Conservation (phyloP, 53 echinoderm and acorn worm species). For the Antedon mediterranea region DNA sequence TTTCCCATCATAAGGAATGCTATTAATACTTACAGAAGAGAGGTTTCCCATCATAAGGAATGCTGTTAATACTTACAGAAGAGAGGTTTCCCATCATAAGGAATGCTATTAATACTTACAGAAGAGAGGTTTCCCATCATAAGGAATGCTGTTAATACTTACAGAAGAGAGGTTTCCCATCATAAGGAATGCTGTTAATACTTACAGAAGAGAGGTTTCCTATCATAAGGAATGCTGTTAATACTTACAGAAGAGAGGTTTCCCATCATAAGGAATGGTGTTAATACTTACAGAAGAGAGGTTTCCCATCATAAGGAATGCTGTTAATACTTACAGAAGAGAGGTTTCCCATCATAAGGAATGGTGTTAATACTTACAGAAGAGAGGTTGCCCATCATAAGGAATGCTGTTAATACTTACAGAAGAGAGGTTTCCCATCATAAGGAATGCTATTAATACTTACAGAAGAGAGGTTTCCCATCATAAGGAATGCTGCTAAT, state of each 20-base stretch:
- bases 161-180: slow-evolving; percentile 99
- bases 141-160: slow-evolving; percentile 88
- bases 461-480: too few species aligned
- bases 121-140: slow-evolving; percentile 99
- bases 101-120: slow-evolving; percentile 86
- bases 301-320: slow-evolving; percentile 99
- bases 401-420: slow-evolving; percentile 90
- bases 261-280: slow-evolving; percentile 99
- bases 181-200: slow-evolving; percentile 95
- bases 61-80: slow-evolving; percentile 79
- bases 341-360: slow-evolving; percentile 99
- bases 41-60: slow-evolving; percentile 99
- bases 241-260: too few species aligned
- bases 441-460: slow-evolving; percentile 91
- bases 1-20: slow-evolving; percentile 99
- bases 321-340: too few species aligned
- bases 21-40: too few species aligned
- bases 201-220: too few species aligned
- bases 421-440: slow-evolving; percentile 99
- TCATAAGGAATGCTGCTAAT: slow-evolving; percentile 96
- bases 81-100: slow-evolving; percentile 99
- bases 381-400: slow-evolving; percentile 99
- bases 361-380: slow-evolving; percentile 86
- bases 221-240: slow-evolving; percentile 99
- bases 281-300: too few species aligned